Evolutionary conservation across 1,140 invertebrate genomes (phyloP), one percentile per base, ranked within the genome.

Genomic region (Neodiprion virginianus): DNA sequence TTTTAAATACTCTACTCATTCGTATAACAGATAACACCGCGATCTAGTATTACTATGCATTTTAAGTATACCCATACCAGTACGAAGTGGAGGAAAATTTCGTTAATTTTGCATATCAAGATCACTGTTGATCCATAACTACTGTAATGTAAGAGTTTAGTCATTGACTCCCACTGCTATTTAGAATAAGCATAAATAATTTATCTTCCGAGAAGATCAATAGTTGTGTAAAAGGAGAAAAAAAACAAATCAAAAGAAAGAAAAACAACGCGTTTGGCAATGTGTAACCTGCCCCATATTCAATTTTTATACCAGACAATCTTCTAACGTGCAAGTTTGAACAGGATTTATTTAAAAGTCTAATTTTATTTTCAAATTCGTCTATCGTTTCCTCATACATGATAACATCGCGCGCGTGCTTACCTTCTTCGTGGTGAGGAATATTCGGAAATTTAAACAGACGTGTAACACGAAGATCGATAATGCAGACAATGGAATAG

Each of bases 121-220:
- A 61, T 61, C 53, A 11, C n/a, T 61, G 53, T 61, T 61, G 8
- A 14, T 61, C 11, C n/a, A 61, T 61, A 61, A 61, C 53, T 61
- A 61, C 28, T 40, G 28, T 40, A 40, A 40, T 40, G 28, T 40
- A 40, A 40, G 28, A 40, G 28, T 40, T 40, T 40, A 40, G 28
- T 40, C 28, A 40, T 40, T 40, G 28, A 40, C 28, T 40, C 2
- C 28, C 28, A 40, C 28, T 40, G 28, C 28, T 75, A 74, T 21
- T 75, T 65, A 79, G 77, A 67, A 72, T 79, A 72, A 71, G 66
- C 1, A 73, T 48, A 48, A 69, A 48, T 50, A 70, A 49, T 74
- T 21, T 68, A 69, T 71, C 8, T 70, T 70, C 8, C 50, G 48
- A 69, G 61, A 48, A 74, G 70, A 9, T 28, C 14, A 66, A 17